These are phyloP conservation scores for Andrena camellia DNA, from an alignment of 2,888 invertebrate species.

Conservation along the genomic window DNA sequence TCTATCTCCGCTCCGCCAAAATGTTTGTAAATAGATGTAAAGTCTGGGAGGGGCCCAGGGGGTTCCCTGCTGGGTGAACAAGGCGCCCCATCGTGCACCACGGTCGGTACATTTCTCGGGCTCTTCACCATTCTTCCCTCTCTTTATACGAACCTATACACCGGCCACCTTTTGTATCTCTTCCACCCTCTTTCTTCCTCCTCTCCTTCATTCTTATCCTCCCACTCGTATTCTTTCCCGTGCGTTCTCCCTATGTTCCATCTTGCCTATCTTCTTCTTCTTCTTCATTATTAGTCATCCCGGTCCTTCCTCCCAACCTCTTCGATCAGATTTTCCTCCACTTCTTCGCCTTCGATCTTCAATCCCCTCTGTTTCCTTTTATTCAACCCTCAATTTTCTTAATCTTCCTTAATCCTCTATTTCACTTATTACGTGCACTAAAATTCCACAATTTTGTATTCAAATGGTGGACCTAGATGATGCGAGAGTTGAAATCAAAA, in stretches of 20 bases:
- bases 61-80: slow-evolving; percentile 81
- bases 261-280: neutral
- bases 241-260: neutral
- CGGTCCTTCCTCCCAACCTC: slow-evolving; percentile 53
- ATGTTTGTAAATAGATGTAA: slow-evolving; percentile 84
- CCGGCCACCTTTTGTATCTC: slow-evolving; percentile 67
- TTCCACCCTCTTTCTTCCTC: slow-evolving; percentile 41
- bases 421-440: neutral
- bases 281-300: slow-evolving; percentile 44
- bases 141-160: slow-evolving; percentile 65
- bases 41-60: slow-evolving; percentile 78
- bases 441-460: neutral
- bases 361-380: slow-evolving; percentile 38
- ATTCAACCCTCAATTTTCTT: slow-evolving; percentile 18
- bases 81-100: slow-evolving; percentile 81
- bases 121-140: slow-evolving; percentile 74
- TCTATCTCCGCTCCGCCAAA: slow-evolving; percentile 78
- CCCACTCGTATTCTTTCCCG: slow-evolving; percentile 21
- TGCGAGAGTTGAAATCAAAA: too few relatives aligned
- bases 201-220: slow-evolving; percentile 15
- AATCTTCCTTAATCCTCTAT: neutral
- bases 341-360: slow-evolving; percentile 37
- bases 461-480: too few relatives aligned
- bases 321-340: slow-evolving; percentile 57
- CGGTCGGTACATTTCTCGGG: slow-evolving; percentile 70